Base-by-base conservation (phyloP, 1,140 invertebrate genomes). In the Nixonia krombeini region DNA sequence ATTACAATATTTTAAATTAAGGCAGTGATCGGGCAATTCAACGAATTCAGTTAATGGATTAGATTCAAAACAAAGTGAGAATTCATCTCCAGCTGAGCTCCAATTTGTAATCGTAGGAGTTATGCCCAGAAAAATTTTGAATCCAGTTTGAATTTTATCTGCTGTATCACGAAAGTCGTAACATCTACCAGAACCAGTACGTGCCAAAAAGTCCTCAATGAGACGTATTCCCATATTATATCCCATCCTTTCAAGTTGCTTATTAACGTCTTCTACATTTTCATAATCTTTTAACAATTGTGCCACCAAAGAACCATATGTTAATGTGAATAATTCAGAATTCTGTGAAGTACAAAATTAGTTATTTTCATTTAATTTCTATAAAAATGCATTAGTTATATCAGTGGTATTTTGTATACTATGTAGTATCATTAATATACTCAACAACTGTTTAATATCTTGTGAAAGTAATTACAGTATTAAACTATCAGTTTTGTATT, bases 41-140 rank as follows among this genome's bases (percentile, higher is more conserved):
- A 99, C 97, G 89, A 99, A 98, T 83, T 99, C 98, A n/a, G 94
- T 96, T 9, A 99, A 82, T 0, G 98, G 97, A 87, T 98, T 99
- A 23, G 91, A 89, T 64, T 99, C 97, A 80, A 99, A 92, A 0
- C 96, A 90, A 1, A 99, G 86, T 0, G 97, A 99, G 87, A 99
- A 99, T 86, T 99, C 97, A 86, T 99, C 96, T 2, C 93, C 95
- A 4, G 93, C 89, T 40, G 93, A 88, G 72, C 93, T 97, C 96
- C 96, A 99, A 76, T 96, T 97, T 0, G 92, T 92, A 1, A 99
- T 92, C 2, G 91, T 92, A 4, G 96, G 95, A 49, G 92, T 93
- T 66, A 98, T 92, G 50, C 94, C 96, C 9, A 99, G 86, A 81
- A 97, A 99, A 82, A 97, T 90, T 80, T 96, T 93, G 79, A 93